Percentiles rank a stretch among this genome's conserved stretches.
phyloP scores from a whole-genome alignment of 2,113 vertebrate species.

The Festucalex cinctus region DNA sequence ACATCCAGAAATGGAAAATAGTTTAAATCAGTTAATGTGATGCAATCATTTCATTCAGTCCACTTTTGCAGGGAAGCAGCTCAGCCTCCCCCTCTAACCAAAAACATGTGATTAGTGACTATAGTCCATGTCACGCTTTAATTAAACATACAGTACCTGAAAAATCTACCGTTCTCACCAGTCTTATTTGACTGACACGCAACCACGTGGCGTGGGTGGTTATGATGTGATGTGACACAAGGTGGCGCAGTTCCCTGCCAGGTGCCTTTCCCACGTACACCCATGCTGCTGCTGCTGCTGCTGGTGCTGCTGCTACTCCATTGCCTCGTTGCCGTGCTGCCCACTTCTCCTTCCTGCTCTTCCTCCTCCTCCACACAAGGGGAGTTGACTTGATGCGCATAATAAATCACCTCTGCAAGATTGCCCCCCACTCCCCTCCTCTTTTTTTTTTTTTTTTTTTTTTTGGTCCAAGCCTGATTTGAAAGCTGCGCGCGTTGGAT shows the following conservation, averaged over 20 bases:
- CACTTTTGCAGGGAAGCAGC: too few relatives aligned
- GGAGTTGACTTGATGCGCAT: slow-evolving; percentile 59
- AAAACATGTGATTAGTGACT: too few relatives aligned
- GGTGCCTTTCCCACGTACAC: slow-evolving; percentile 50
- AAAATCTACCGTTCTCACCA: too few relatives aligned
- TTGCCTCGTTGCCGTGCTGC: slow-evolving; percentile 38
- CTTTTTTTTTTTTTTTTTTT: neutral
- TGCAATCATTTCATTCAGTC: too few relatives aligned
- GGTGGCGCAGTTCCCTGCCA: slow-evolving; percentile 59
- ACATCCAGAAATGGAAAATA: too few relatives aligned
- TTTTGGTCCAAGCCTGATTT: slow-evolving; percentile 14
- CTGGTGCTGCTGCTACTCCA: slow-evolving; percentile 36
- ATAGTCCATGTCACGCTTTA: too few relatives aligned
- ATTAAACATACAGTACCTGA: too few relatives aligned
- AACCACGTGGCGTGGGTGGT: neutral
- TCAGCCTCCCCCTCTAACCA: too few relatives aligned
- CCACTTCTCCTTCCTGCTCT: slow-evolving; percentile 24
- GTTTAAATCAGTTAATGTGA: too few relatives aligned
- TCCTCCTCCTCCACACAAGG: slow-evolving; percentile 15
- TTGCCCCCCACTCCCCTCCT: neutral
- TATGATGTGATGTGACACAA: slow-evolving; percentile 16
- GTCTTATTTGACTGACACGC: neutral
- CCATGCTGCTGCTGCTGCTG: slow-evolving; percentile 47
- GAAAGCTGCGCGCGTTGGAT: slow-evolving; percentile 35
- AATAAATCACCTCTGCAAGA: slow-evolving; percentile 52